Evolutionary conservation across 1,140 invertebrate species (phyloP).

Genomic region (Phymorhynchus buccinoides): DNA sequence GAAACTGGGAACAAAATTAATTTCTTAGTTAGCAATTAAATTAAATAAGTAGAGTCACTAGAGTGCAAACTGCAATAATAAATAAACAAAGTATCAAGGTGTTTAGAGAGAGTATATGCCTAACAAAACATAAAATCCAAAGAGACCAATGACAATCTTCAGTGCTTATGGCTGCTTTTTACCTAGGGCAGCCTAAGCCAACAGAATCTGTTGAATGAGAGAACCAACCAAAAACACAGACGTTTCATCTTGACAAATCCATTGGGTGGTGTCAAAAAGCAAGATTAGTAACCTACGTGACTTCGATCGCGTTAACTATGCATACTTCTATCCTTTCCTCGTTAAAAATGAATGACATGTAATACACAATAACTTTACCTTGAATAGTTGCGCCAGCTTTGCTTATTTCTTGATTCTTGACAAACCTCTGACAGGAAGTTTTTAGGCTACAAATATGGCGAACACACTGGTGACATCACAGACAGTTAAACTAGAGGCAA

Average conservation of each 20-base stretch:
- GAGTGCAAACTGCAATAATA: no score
- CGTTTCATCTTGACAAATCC: not conserved
- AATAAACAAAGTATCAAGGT: no score
- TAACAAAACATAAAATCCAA: no score
- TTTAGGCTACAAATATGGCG: not conserved
- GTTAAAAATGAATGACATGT: not conserved
- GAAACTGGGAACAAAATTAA: no score
- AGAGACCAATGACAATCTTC: not conserved
- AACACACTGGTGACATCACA: not conserved
- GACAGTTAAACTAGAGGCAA: no score
- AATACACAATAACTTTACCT: not conserved
- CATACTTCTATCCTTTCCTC: no score
- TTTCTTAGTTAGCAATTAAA: no score
- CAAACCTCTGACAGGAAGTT: not conserved
- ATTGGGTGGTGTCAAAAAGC: constrained; percentile 7
- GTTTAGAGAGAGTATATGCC: no score
- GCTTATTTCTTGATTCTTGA: not conserved
- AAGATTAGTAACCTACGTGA: not conserved
- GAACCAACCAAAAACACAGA: not conserved
- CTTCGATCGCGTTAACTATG: no score
- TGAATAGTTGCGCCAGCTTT: not conserved
- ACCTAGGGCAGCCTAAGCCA: no score
- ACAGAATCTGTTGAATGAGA: constrained; percentile 8
- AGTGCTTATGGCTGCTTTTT: not conserved
- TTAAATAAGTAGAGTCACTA: no score